A percentile compares a stretch with the other conserved stretches of the same genome.
Conservation (phyloP, 1,140 invertebrate species). For the Zaprionus ghesquierei region DNA sequence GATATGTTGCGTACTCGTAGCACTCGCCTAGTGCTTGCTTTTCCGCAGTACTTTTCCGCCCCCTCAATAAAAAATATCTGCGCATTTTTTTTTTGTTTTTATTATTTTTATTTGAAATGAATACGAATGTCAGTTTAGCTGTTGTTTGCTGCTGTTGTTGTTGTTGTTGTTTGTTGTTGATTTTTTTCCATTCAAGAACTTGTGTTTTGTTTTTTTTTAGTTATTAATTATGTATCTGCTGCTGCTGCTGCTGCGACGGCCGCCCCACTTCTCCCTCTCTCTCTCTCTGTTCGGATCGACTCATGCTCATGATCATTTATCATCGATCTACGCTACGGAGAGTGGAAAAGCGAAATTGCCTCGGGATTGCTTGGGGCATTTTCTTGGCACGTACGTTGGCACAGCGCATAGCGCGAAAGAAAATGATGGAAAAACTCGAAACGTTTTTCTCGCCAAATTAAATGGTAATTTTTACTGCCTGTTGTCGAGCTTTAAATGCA, state of each 20-base stretch:
- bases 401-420: conserved; percentile 18
- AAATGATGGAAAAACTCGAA: conserved; percentile 24
- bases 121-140: conserved; percentile 79
- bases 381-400: not conserved
- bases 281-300: conserved; percentile 3
- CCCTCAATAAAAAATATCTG: conserved; percentile 38
- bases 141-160: conserved; percentile 53
- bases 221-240: conserved; percentile 49
- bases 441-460: conserved; percentile 45
- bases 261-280: not conserved
- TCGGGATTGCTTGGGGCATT: conserved; percentile 2
- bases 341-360: conserved; percentile 14
- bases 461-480: conserved; percentile 45
- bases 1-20: not conserved
- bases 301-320: not conserved
- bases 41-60: not conserved
- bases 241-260: conserved; percentile 21
- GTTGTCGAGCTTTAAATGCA: conserved; percentile 57
- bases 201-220: conserved; percentile 51
- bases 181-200: conserved; percentile 40
- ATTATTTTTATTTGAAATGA: conserved; percentile 81
- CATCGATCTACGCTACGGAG: not conserved
- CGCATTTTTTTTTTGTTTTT: conserved; percentile 49
- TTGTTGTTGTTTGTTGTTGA: conserved; percentile 48
- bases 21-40: not conserved